Conservation (phyloP, 2,797 vertebrate genomes). For the Melanogrammus aeglefinus region DNA sequence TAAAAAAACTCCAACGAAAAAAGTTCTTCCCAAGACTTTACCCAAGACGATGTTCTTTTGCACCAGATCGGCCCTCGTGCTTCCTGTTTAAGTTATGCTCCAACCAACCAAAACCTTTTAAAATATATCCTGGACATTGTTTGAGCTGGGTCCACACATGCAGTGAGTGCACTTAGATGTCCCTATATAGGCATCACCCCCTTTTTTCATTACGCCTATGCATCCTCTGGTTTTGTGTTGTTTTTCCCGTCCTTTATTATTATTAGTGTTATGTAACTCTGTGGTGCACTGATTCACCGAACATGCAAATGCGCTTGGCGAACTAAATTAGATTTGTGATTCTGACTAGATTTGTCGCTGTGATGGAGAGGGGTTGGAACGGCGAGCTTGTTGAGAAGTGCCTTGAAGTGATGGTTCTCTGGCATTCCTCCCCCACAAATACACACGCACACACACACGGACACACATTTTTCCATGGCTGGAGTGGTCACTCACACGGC, state of each 20-base stretch:
- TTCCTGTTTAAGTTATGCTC: neutral
- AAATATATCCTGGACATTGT: neutral
- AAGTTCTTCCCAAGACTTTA: neutral
- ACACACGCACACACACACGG: neutral
- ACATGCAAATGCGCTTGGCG: neutral
- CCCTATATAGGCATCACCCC: too few species aligned
- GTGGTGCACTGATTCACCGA: neutral
- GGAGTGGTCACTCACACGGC: conserved; percentile 48
- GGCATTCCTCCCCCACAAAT: neutral
- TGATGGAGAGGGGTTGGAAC: neutral
- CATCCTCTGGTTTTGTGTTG: too few species aligned
- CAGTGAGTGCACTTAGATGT: neutral
- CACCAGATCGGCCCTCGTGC: too few species aligned
- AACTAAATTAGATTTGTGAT: neutral
- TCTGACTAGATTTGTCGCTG: conserved; percentile 1
- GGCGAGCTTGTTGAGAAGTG: neutral
- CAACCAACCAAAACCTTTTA: neutral
- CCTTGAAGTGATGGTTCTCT: neutral
- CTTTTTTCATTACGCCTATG: too few species aligned
- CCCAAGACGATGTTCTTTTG: neutral
- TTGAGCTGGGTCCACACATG: neutral
- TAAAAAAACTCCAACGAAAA: neutral
- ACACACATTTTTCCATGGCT: conserved; percentile 42
- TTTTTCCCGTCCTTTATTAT: neutral
- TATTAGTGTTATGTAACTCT: neutral